Base-by-base conservation (phyloP, 2,797 vertebrate species). In the Phrynocephalus forsythii region DNA sequence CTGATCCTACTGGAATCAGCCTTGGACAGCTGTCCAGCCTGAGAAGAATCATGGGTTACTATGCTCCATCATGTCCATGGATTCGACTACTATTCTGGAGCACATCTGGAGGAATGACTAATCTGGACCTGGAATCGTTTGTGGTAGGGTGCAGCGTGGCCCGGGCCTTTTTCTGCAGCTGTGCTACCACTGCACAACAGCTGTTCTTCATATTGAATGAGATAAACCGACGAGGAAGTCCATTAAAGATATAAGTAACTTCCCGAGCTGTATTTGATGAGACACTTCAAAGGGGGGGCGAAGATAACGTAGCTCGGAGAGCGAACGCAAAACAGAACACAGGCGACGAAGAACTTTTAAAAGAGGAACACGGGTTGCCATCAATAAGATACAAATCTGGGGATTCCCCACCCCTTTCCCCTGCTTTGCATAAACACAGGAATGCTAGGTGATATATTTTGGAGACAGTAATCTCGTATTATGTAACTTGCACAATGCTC, bases 241-340 rank as follows among this genome's bases (percentile, higher is more conserved):
- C 56, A 73, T 0, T 79, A 85, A 83, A 91, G 83, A 86, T 7
- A 8, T 77, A 84, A 66, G 22, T 15, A 18, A 69, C 80, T 92
- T 92, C 88, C 84, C 83, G 89, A 91, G 82, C 68, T 72, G 77
- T 66, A 91, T 68, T 88, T 91, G 87, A 90, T 77, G 75, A 92
- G 91, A 86, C 68, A 18, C 82, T 28, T 84, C 77, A 84, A 90
- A 92, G 75, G 86, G 82, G 71, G 1, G 7, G 68, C n/a, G 87
- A 91, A 90, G 0, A 0, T 87, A 86, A 81, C 85, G 56, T 0
- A 87, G 86, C 77, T 77, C 67, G 48, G 56, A 78, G 88, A 89
- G 20, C 69, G 90, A 91, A 87, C 75, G 90, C 44, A 89, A 90
- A 82, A 88, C 63, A 30, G 79, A 91, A 88, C 79, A 86, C 88